Percentiles rank a stretch among this genome's conserved stretches.
Evolutionary conservation across 2,888 invertebrate species (phyloP).

Genomic region (Lobophora halterata): DNA sequence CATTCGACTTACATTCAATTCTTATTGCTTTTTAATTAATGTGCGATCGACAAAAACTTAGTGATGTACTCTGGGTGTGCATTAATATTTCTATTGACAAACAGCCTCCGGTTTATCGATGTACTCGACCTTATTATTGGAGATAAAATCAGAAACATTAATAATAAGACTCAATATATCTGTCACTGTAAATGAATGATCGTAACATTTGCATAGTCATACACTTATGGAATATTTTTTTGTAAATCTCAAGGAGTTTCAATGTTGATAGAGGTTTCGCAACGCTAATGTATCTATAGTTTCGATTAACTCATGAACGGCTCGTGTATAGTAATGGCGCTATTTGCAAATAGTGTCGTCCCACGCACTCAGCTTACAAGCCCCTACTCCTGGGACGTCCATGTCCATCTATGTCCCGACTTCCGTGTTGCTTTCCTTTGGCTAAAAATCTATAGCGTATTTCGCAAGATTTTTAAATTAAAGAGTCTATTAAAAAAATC

Average conservation of each 20-base stretch:
- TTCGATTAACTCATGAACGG: constrained; percentile 23
- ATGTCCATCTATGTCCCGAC: constrained; percentile 41
- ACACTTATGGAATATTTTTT: too few species aligned
- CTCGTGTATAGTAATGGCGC: constrained; percentile 32
- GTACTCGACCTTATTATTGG: constrained; percentile 28
- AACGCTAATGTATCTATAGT: constrained; percentile 1
- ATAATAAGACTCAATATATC: constrained; percentile 1
- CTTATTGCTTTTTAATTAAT: constrained; percentile 70
- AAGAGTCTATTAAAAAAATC: too few species aligned
- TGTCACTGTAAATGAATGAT: constrained; percentile 1
- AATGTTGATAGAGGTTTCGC: too few species aligned
- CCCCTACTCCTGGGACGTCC: constrained; percentile 48
- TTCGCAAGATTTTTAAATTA: too few species aligned
- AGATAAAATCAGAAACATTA: constrained; percentile 21
- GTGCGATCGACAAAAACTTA: constrained; percentile 44
- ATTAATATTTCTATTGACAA: constrained; percentile 32
- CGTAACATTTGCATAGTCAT: constrained; percentile 6
- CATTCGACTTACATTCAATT: constrained; percentile 63
- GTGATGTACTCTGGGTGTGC: constrained; percentile 40
- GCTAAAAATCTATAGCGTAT: too few species aligned
- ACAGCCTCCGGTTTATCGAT: constrained; percentile 32
- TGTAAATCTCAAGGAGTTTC: too few species aligned
- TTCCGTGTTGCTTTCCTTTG: constrained; percentile 41
- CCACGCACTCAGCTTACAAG: constrained; percentile 62
- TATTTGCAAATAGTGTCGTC: constrained; percentile 57